Conservation (phyloP, 2,113 vertebrate species). For the Euleptes europaea region DNA sequence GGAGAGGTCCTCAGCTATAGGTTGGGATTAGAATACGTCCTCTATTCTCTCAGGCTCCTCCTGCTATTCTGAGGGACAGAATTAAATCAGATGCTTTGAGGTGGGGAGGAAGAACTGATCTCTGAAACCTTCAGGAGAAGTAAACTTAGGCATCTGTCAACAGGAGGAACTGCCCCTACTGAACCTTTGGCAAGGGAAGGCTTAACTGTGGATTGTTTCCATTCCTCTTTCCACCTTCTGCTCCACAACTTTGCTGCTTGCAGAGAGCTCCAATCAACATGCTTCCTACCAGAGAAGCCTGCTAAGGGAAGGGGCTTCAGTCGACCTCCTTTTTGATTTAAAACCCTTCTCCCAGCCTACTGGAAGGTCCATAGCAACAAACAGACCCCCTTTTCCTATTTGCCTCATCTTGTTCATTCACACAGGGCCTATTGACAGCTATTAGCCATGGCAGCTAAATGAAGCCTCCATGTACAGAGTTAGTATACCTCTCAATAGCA, state of each 20-base stretch:
- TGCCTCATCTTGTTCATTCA: neutral
- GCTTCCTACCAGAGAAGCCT: neutral
- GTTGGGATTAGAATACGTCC: conserved; percentile 27
- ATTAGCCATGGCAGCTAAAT: too few relatives aligned
- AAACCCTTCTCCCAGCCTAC: neutral
- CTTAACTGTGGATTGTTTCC: conserved; percentile 11
- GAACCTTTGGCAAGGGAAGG: neutral
- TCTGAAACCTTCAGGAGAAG: neutral
- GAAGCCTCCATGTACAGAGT: too few relatives aligned
- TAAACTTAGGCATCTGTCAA: neutral
- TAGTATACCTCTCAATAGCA: too few relatives aligned
- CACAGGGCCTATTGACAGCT: too few relatives aligned
- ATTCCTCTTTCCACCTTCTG: conserved; percentile 15
- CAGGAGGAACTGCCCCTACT: neutral
- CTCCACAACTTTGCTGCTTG: neutral
- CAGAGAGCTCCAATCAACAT: neutral
- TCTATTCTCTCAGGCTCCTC: neutral
- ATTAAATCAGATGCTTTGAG: rapidly evolving
- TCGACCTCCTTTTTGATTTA: neutral
- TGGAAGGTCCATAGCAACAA: rapidly evolving
- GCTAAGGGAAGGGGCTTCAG: neutral
- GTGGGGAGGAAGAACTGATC: neutral
- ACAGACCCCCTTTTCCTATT: neutral
- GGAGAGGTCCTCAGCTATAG: conserved; percentile 10
- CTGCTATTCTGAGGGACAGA: neutral